Evolutionary conservation across 2,113 vertebrate species (phyloP), one percentile per base, ranked within the genome.

Genomic region (Monopterus albus): DNA sequence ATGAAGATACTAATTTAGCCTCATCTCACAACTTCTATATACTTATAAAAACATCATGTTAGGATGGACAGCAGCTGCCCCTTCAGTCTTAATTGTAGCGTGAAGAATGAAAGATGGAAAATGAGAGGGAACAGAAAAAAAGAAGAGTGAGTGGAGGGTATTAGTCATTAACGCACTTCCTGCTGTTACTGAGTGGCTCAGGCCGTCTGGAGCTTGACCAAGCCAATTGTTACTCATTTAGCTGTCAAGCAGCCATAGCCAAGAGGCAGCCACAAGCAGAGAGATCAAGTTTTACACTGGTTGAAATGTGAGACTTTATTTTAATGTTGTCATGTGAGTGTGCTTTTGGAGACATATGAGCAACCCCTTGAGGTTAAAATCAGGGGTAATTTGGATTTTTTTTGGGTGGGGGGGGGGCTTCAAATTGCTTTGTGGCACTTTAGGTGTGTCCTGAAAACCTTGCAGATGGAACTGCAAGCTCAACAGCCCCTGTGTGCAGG

Each of bases 181-280:
- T 84, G 77, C 80, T 79, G 78, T 82, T 88, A 79, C 66, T 73
- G 67, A 76, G 70, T 38, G 49, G 70, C 52, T 56, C 20, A 62
- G 74, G 71, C 52, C 2, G 40, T 55, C 39, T 79, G 73, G 85
- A 83, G 51, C 43, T 18, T 13, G 0, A 74, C 72, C 80, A 82
- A 53, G 60, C 58, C 65, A 85, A 78, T 83, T 79, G 80, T 75
- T 73, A 61, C 69, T 84, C 61, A 81, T 81, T 85, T 85, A 82
- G 64, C 63, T 85, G 83, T 87, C 82, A 82, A 69, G 79, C 58
- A 58, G 75, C 60, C 23, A 26, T 13, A 39, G 50, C 66, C 6
- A 1, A 64, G 57, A 53, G 77, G 65, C 68, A 65, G 47, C 67
- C 73, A 49, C 57, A 52, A 52, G 62, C 62, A 0, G 64, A 58